Conservation (phyloP, 2,888 invertebrate genomes). For the Drosophila nr. fundita region DNA sequence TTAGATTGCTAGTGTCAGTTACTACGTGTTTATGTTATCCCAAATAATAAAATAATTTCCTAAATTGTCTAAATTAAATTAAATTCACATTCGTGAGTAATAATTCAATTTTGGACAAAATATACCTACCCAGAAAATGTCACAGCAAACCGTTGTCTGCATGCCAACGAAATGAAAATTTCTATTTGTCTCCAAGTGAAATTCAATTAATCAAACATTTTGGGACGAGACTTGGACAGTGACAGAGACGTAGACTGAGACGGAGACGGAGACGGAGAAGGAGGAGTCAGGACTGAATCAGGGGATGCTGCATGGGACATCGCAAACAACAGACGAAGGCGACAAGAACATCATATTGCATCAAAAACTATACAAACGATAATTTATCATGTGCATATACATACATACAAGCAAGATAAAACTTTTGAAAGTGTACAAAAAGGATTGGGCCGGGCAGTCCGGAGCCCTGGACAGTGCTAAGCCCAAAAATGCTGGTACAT, state of each 20-base stretch:
- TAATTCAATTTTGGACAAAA: slow-evolving; percentile 66
- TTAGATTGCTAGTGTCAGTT: not conserved
- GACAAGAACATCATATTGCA: slow-evolving; percentile 74
- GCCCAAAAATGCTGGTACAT: slow-evolving; percentile 41
- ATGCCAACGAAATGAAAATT: slow-evolving; percentile 59
- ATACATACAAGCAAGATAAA: slow-evolving; percentile 9
- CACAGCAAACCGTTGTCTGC: slow-evolving; percentile 67
- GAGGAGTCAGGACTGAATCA: slow-evolving; percentile 2
- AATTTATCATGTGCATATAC: slow-evolving; percentile 69
- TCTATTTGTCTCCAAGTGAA: slow-evolving; percentile 68
- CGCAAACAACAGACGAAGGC: slow-evolving; percentile 50
- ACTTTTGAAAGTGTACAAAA: slow-evolving; percentile 46
- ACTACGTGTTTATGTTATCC: slow-evolving; percentile 10
- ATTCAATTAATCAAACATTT: slow-evolving; percentile 75
- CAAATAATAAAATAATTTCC: not conserved
- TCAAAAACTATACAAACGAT: slow-evolving; percentile 65
- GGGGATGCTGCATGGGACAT: slow-evolving; percentile 7
- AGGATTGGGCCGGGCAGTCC: slow-evolving; percentile 35
- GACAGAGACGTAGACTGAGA: slow-evolving; percentile 6
- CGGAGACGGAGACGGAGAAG: not conserved
- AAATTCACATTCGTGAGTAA: slow-evolving; percentile 41
- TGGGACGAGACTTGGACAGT: slow-evolving; percentile 32
- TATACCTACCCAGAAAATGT: slow-evolving; percentile 55
- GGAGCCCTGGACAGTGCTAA: slow-evolving; percentile 2
- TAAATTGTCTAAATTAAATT: slow-evolving; percentile 38